Base-by-base conservation (phyloP, 2,797 vertebrate genomes). In the Arrhamphus sclerolepis region DNA sequence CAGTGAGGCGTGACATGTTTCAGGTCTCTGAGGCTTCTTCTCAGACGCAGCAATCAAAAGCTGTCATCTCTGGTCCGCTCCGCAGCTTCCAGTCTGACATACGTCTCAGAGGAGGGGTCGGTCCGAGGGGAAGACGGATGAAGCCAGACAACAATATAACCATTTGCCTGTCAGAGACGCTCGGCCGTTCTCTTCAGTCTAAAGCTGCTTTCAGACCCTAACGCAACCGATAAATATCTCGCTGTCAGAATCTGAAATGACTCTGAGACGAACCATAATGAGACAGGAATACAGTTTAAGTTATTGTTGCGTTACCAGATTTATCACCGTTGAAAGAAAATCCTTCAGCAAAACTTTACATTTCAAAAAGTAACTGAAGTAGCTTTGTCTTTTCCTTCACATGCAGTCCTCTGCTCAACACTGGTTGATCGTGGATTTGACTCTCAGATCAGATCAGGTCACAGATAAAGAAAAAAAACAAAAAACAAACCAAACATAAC, bases 61-160 rank as follows among this genome's bases (percentile, higher is more conserved):
- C 83, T 86, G 83, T 86, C 85, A 82, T 78, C 77, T 71, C 39
- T 8, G 19, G 60, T 49, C 42, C 49, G 72, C 79, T 80, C 65
- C 0, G 62, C 66, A 69, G 73, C 77, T 56, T 77, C 72, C 75
- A 55, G 47, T 79, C 77, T 75, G 84, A 88, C 76, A 78, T 39
- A 1, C 10, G 41, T 75, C 83, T 78, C 63, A 47, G 67, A 75
- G 47, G 74, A 78, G 55, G 54, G 57, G 44, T 29, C 59, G 70
- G 77, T 81, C 59, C 9, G 41, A 56, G 9, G 20, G 18, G 24
- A 39, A 55, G 72, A 34, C n/a, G 53, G 69, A 47, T 51, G 49
- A 34, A 40, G 39, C 28, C 42, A 62, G 59, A 73, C 62, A 56
- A 68, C 77, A 62, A 55, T 68, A 75, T 78, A 66, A 59, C 56